Base-by-base conservation (phyloP, 2,113 vertebrate species). In the Vulpes ferrilata region DNA sequence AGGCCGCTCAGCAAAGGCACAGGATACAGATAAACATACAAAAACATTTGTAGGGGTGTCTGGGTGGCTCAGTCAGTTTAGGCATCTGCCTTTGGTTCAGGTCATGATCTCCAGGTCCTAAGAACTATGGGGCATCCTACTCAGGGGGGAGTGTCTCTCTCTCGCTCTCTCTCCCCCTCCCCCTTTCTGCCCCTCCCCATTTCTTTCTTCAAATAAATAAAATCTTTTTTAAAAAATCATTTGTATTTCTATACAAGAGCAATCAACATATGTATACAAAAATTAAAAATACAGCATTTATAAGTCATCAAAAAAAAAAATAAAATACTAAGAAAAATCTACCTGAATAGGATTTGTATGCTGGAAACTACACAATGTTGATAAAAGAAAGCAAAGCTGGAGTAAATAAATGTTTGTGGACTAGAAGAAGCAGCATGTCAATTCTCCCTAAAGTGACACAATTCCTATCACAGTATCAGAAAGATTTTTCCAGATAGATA, bases 241-340 rank as follows among this genome's bases (percentile, higher is more conserved):
- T 5, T 17, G 22, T 17, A 89, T 89, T 93, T 84, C 60, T 69
- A 57, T 64, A 43, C 8, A 10, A 62, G 13, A 53, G 13, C 25
- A 90, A 87, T 88, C 8, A 93, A 57, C 13, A 88, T 22, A 65
- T 23, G 16, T n/a, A 90, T 35, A 73, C 6, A 4, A n/a, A 73
- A 94, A 90, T 81, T 30, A 38, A 73, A 90, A 93, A 53, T 22
- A 86, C 5, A 93, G n/a, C 55, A 73, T 80, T 89, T 79, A 65
- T 53, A 83, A 88, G 35, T 65, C 23, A 17, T 67, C 17, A 83
- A 67, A 93, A 91, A 92, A 48, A 67, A 93, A 86, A 48, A 53
- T 4, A 0, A 85, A 85, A 74, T 30, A 65, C 25, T 7, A 19
- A 35, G 16, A 59, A 13, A 82, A 92, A 82, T 51, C 74, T 53